Base-by-base conservation (phyloP, 2,113 vertebrate genomes). In the Pyxicephalus adspersus region DNA sequence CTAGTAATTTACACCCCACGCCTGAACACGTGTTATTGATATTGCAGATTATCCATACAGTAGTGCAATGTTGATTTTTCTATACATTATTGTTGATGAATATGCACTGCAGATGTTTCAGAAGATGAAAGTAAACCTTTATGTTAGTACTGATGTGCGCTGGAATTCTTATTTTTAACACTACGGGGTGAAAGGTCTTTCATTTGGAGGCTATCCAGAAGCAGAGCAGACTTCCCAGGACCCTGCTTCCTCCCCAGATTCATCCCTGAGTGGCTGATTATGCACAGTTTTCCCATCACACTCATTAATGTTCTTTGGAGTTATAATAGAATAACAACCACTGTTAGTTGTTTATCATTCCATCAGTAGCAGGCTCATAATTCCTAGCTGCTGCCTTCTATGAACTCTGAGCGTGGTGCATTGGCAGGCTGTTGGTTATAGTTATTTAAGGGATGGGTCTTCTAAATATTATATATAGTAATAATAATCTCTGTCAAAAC, bases 171-270 rank as follows among this genome's bases (percentile, higher is more conserved):
- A 68, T 25, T 50, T 26, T 55, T 64, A 73, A 81, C 79, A 65
- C 79, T 50, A 55, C 8, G 16, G 68, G 79, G 68, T 64, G 17
- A 81, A 81, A 81, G 79, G 68, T 81, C 79, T 31, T n/a, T 57
- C 8, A 81, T 74, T 63, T 81, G 79, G 79, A 81, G n/a, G 8
- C 60, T 38, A 57, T 74, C 79, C 79, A 81, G 26, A 31, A 57
- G 60, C 55, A 54, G 64, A 81, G 60, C 55, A 34, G 15, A 26
- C 60, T 81, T 81, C 79, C 79, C 79, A 81, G 68, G 68, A 52
- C 68, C 79, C 57, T 15, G 54, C 3, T 52, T 29, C 60, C 68
- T 45, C 79, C 26, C 68, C 52, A 17, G 60, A 74, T 25, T 17
- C 51, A 54, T 81, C 68, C 70, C 23, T 64, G 50, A 64, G 28